Base-by-base conservation (phyloP, 2,888 invertebrate species). In the Eilema sororculum region DNA sequence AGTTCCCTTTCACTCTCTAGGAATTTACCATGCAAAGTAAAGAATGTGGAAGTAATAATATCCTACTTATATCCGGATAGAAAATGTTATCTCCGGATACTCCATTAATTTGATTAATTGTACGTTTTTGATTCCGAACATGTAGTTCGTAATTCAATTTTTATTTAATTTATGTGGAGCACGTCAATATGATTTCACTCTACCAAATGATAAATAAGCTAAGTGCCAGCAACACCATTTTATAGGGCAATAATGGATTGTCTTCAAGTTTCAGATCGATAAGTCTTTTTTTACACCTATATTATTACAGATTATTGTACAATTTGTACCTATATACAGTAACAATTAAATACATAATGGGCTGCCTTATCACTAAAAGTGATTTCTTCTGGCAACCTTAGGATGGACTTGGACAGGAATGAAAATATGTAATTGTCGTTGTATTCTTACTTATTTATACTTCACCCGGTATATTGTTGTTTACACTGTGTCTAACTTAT, bases 61-160 rank as follows among this genome's bases (percentile, higher is more conserved):
- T 84, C 83, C 83, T 82, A 9, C 52, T 46, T 20, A 46, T 76
- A 63, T 80, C 74, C 75, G 67, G 71, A 71, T 82, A 81, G 85
- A 83, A 87, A 84, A 83, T 73, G 74, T 68, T 66, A 61, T 75
- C 74, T 70, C 65, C 72, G 63, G 73, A 70, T 52, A 33, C 71
- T 75, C 67, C 70, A 75, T 74, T 69, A 72, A 52, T 52, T 24
- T 67, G 20, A 33, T 22, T 2, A 37, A 33, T 41, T 10, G 30
- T 13, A 12, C 3, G n/a, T 59, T 30, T 59, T n/a, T 30, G 60
- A 41, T 30, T 60, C 10, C n/a, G 30, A 3, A 9, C 13, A 30
- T 41, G 41, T 16, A 16, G 16, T 13, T 41, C 13, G 2, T 41
- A 16, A 13, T 16, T 33, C 30, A 5, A 37, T 33, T 6, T 41